Conservation (phyloP, 2,888 invertebrate species). For the Lysandra bellargus region DNA sequence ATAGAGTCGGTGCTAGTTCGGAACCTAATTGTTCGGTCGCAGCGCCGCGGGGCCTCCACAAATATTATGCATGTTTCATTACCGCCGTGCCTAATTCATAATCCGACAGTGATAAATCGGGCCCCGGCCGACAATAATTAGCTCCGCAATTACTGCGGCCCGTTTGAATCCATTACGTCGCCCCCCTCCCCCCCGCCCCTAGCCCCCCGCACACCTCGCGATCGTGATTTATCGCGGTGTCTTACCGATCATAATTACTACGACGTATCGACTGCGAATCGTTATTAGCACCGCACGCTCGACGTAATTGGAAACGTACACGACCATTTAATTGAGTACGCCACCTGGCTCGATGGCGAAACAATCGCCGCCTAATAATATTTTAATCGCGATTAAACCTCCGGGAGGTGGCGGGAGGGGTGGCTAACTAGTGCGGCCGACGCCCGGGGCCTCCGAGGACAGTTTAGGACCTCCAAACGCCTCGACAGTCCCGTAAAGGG, state of each 20-base stretch:
- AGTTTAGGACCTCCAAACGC: slow-evolving; percentile 76
- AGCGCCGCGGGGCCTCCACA: slow-evolving; percentile 55
- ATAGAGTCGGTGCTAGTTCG: slow-evolving; percentile 57
- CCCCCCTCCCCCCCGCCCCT: slow-evolving; percentile 63
- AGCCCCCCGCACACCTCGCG: slow-evolving; percentile 57
- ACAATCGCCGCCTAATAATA: slow-evolving; percentile 80
- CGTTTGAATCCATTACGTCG: slow-evolving; percentile 73
- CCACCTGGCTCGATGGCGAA: slow-evolving; percentile 78
- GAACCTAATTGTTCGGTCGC: slow-evolving; percentile 60
- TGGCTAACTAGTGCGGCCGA: slow-evolving; percentile 73
- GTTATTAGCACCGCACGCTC: slow-evolving; percentile 68
- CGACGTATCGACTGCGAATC: slow-evolving; percentile 47
- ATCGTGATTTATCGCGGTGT: slow-evolving; percentile 71
- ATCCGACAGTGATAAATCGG: slow-evolving; percentile 79
- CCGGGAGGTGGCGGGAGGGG: slow-evolving; percentile 49
- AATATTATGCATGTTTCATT: slow-evolving; percentile 77
- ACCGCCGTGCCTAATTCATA: slow-evolving; percentile 77
- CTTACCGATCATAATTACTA: slow-evolving; percentile 67
- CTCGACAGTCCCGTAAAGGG: slow-evolving; percentile 75
- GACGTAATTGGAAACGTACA: slow-evolving; percentile 71
- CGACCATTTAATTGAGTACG: slow-evolving; percentile 74
- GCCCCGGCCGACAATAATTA: slow-evolving; percentile 73
- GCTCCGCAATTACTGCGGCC: slow-evolving; percentile 77
- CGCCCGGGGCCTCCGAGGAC: slow-evolving; percentile 73
- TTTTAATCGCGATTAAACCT: slow-evolving; percentile 75